phyloP scores from a whole-genome alignment of 2,113 vertebrate species.

The Phaethornis superciliosus region DNA sequence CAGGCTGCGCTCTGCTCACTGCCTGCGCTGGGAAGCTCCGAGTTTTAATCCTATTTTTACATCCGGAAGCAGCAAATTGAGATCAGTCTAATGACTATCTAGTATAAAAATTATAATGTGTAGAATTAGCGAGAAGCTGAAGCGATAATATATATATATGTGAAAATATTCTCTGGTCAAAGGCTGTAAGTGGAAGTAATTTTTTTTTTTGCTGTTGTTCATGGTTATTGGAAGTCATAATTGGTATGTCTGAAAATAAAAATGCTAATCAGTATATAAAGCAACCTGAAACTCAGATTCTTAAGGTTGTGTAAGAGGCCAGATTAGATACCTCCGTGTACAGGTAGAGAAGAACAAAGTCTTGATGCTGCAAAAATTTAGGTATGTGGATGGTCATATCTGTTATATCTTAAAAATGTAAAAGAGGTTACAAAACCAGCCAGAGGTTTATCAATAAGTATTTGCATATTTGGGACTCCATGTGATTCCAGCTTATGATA shows the following conservation, averaged over 20 bases:
- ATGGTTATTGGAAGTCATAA: not conserved
- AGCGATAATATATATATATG: not conserved
- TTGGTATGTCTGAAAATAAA: not conserved
- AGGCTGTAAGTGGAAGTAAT: not conserved
- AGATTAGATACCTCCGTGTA: not conserved
- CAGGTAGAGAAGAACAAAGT: not conserved
- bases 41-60: not conserved
- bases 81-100: not conserved
- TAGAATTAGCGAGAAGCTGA: not conserved
- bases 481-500: not conserved
- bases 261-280: not conserved
- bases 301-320: not conserved
- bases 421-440: not conserved
- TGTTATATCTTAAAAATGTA: not conserved
- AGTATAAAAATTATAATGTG: not conserved
- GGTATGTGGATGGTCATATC: not conserved
- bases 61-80: not conserved
- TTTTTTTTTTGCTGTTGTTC: not conserved
- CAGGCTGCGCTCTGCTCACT: not conserved
- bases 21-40: rapidly evolving
- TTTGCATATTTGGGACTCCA: not conserved
- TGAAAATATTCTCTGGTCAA: not conserved
- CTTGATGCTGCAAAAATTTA: not conserved
- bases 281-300: not conserved
- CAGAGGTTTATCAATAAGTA: not conserved